Evolutionary conservation across 2,113 vertebrate species (phyloP).

Genomic region (Todiramphus chloris): DNA sequence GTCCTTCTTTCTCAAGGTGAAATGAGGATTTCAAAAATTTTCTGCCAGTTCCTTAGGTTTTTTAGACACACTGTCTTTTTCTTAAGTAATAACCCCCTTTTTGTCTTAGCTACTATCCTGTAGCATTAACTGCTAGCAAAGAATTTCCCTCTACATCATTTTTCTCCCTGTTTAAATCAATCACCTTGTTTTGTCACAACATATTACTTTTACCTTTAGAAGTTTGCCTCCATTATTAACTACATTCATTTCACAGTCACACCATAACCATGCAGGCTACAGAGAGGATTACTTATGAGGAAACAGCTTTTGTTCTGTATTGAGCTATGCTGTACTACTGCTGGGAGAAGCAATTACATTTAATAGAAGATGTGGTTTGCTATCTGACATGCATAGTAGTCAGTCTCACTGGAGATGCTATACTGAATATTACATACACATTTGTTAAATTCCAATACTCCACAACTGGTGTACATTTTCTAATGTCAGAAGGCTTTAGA

Average conservation of each 20-base stretch:
- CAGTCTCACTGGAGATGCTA: neutral
- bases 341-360: neutral
- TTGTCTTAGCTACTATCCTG: neutral
- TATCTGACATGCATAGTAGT: neutral
- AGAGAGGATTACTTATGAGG: neutral
- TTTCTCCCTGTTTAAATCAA: neutral
- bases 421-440: neutral
- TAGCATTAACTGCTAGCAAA: neutral
- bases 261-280: neutral
- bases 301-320: neutral
- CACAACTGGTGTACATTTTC: neutral
- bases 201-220: neutral
- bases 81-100: neutral
- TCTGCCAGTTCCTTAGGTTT: neutral
- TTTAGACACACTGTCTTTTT: neutral
- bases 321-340: neutral
- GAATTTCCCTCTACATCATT: neutral
- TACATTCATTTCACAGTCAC: neutral
- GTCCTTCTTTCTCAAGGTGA: neutral
- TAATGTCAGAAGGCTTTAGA: neutral
- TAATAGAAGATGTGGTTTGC: neutral
- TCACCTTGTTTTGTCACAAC: neutral
- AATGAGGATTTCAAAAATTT: neutral
- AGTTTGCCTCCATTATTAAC: neutral
- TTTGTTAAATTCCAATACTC: neutral